phyloP scores from a whole-genome alignment of 2,888 invertebrate genomes.

The Creontiades dilutus region DNA sequence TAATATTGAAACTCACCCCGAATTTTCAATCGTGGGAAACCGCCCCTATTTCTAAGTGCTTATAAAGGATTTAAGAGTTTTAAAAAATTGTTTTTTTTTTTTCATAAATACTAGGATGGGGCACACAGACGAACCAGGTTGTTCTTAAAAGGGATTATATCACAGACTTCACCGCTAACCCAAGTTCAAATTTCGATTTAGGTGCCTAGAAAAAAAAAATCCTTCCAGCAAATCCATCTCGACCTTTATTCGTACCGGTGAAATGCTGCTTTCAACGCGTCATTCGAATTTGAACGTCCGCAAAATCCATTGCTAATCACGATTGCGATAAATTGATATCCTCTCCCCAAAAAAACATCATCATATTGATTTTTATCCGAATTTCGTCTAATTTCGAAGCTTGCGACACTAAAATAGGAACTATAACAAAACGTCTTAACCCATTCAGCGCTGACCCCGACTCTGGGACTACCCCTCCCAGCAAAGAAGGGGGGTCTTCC shows the following conservation, averaged over 20 bases:
- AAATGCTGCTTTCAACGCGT: background rate
- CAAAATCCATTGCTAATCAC: too few species aligned
- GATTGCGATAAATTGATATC: too few species aligned
- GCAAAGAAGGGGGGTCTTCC: too few species aligned
- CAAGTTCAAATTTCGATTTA: conserved; percentile 60
- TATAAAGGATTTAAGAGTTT: background rate
- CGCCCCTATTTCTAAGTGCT: conserved; percentile 42
- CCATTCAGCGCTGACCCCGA: too few species aligned
- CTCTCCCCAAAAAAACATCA: too few species aligned
- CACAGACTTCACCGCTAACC: conserved; percentile 71
- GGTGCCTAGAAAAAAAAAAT: conserved; percentile 20
- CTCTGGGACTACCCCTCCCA: too few species aligned
- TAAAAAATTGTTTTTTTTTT: too few species aligned
- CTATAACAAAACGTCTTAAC: background rate
- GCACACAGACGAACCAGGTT: conserved; percentile 63
- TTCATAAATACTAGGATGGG: conserved; percentile 3
- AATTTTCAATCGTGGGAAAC: background rate
- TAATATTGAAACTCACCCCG: background rate
- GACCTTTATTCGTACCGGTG: background rate
- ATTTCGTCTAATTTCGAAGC: too few species aligned
- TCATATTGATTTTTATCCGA: too few species aligned
- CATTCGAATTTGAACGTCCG: too few species aligned
- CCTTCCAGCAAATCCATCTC: conserved; percentile 5
- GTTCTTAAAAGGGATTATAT: conserved; percentile 55
- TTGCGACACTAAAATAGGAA: background rate